Base-by-base conservation (phyloP, 2,113 vertebrate genomes). In the Apodemus speciosus region DNA sequence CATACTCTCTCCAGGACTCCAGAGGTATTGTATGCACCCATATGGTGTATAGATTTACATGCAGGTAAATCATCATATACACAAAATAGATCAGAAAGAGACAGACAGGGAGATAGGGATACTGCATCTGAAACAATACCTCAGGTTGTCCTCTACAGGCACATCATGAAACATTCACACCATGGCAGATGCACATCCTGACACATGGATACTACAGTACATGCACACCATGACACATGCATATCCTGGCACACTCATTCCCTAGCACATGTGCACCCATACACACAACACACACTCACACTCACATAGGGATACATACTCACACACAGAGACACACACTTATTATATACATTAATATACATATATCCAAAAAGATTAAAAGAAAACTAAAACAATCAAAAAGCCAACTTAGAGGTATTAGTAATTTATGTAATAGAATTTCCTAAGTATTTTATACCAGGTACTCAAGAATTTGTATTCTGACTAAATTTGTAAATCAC, bases 371-470 rank as follows among this genome's bases (percentile, higher is more conserved):
- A 40, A 81, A 58, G 53, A 40, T 60, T 60, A 80, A 58, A 80
- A 58, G 35, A 35, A 56, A 79, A 58, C 11, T 25, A 80, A 58
- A 58, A 10, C 35, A 80, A 58, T 9, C 10, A 80, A 56, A 56
- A n/a, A n/a, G 16, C 3, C 9, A 71, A 93, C 8, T 75, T 15
- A 38, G 51, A 2, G 32, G 53, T 73, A 64, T 84, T 89, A 72
- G 25, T 56, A 83, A 89, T 85, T 93, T 71, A 66, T 49, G n/a
- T 7, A 84, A 69, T 0, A 77, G n/a, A 79, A 84, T 85, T 92
- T 96, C 30, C 23, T 71, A 58, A 84, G 35, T 6, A 32, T 40
- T 77, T 43, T 88, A 27, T 32, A 43, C 11, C 23, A 56, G 53
- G 8, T 60, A 16, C 30, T 60, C 5, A 66, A 11, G 27, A n/a